These are phyloP conservation scores for Panthera tigris DNA, from an alignment of 2,113 vertebrate genomes.

Conservation along the genomic window DNA sequence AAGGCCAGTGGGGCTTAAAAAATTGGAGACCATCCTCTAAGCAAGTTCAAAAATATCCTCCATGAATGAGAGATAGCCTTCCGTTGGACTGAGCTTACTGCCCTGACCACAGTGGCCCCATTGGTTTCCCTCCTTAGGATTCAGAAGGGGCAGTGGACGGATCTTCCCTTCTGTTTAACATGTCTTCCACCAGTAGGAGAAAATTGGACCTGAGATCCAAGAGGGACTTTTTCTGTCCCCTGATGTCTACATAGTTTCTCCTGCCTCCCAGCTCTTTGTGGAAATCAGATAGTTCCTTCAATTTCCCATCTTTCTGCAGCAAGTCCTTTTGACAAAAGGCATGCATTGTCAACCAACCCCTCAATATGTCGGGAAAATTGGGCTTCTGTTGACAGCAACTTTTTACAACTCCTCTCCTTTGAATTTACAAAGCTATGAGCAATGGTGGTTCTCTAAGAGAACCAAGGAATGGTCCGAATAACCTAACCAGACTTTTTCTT, in stretches of 20 bases:
- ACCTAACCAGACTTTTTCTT: background rate
- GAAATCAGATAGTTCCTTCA: background rate
- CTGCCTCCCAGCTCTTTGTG: background rate
- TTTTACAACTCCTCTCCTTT: constrained; percentile 48
- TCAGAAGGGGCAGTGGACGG: background rate
- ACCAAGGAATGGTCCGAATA: background rate
- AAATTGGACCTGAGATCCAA: background rate
- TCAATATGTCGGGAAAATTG: constrained; percentile 25
- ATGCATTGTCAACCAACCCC: background rate
- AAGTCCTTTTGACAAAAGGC: constrained; percentile 25
- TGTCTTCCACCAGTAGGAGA: background rate
- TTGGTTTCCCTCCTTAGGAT: background rate
- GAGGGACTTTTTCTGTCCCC: background rate
- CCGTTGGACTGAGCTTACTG: background rate
- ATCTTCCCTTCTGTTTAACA: background rate
- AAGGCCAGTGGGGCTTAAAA: background rate
- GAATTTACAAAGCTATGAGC: background rate
- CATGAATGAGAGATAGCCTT: background rate
- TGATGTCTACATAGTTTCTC: background rate
- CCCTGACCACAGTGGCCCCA: background rate
- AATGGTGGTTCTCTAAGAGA: background rate
- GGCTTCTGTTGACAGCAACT: constrained; percentile 5
- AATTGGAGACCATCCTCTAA: background rate
- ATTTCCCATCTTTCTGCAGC: background rate
- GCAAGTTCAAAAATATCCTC: background rate